phyloP scores from a whole-genome alignment of 2,888 invertebrate genomes.

The Chrysotoxum bicinctum region DNA sequence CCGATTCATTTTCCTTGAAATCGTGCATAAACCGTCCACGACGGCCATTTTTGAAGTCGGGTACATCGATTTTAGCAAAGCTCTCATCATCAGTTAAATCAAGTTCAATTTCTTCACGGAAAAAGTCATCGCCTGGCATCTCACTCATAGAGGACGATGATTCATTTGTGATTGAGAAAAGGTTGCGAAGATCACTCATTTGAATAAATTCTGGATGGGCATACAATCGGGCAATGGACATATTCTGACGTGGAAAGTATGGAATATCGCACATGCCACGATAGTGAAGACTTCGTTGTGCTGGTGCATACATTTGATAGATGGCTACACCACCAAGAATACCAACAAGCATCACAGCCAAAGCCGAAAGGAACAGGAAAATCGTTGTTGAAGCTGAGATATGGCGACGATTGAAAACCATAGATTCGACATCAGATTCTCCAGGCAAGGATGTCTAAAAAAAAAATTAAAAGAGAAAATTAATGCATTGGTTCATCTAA shows the following conservation, averaged over 20 bases:
- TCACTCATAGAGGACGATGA: constrained; percentile 49
- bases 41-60: constrained; percentile 90
- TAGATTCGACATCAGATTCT: constrained; percentile 81
- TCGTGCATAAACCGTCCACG: constrained; percentile 95
- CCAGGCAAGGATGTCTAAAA: constrained; percentile 80
- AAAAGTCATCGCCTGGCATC: constrained; percentile 81
- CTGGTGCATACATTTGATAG: constrained; percentile 87
- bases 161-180: constrained; percentile 74
- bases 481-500: no score
- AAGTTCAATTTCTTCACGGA: constrained; percentile 92
- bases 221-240: constrained; percentile 77
- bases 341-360: constrained; percentile 88
- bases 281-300: constrained; percentile 82
- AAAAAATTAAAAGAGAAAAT: constrained; percentile 56
- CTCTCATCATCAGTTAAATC: constrained; percentile 86
- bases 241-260: constrained; percentile 77
- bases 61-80: constrained; percentile 93
- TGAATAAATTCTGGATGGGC: constrained; percentile 78
- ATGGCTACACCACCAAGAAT: constrained; percentile 88
- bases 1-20: constrained; percentile 89
- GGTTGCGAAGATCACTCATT: constrained; percentile 76
- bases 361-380: constrained; percentile 86
- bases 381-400: constrained; percentile 85
- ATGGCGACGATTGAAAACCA: constrained; percentile 81
- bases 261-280: constrained; percentile 81